Evolutionary conservation across 2,797 vertebrate species (phyloP).

Genomic region (Pterois miles): DNA sequence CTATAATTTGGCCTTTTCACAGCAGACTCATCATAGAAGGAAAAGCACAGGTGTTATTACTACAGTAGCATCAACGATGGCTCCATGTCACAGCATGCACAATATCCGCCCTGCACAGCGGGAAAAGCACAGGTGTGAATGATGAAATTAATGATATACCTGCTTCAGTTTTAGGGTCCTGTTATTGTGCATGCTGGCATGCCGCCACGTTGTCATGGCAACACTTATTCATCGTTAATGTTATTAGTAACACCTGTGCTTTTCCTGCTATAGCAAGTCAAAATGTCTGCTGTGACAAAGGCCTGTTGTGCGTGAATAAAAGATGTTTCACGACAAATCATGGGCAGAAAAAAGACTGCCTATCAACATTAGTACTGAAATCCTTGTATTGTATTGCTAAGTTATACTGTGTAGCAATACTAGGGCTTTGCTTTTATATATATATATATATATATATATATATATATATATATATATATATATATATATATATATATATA

Average conservation of each 20-base stretch:
- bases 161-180: too few species aligned
- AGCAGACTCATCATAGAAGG: too few species aligned
- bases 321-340: not conserved
- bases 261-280: not conserved
- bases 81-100: not conserved
- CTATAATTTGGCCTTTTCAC: too few species aligned
- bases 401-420: too few species aligned
- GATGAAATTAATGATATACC: too few species aligned
- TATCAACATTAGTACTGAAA: not conserved
- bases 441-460: too few species aligned
- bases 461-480: too few species aligned
- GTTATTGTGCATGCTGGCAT: too few species aligned
- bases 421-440: too few species aligned
- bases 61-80: not conserved
- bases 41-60: not conserved
- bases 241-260: not conserved
- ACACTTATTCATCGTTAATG: too few species aligned
- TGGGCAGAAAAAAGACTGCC: not conserved
- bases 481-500: too few species aligned
- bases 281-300: not conserved
- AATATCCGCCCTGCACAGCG: not conserved
- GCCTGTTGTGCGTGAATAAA: not conserved
- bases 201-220: too few species aligned
- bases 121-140: not conserved
- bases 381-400: not conserved